Conservation (phyloP, 1,140 invertebrate species). For the Aphelinus certus region DNA sequence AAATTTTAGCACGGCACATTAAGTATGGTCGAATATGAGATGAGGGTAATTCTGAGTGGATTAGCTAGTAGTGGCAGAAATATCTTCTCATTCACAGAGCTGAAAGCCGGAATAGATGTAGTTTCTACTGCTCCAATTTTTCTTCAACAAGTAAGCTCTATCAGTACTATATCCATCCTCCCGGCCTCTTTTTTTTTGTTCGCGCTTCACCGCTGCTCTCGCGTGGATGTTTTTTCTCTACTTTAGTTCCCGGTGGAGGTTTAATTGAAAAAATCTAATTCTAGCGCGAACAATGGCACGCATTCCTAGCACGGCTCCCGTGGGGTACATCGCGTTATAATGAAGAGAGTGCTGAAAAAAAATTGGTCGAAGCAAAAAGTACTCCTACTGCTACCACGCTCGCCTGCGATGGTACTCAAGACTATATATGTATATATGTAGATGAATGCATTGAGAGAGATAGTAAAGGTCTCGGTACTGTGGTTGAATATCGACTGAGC, state of each 20-base stretch:
- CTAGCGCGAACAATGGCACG: conserved; percentile 30
- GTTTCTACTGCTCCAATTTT: conserved; percentile 8
- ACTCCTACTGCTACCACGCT: too few species aligned
- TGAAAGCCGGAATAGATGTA: not conserved
- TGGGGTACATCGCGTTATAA: conserved; percentile 24
- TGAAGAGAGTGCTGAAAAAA: conserved; percentile 15
- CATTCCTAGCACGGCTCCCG: conserved; percentile 27
- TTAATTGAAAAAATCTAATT: conserved; percentile 43
- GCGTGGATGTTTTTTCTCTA: too few species aligned
- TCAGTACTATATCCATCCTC: too few species aligned
- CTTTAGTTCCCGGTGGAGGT: not conserved
- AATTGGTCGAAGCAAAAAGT: too few species aligned
- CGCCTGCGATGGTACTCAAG: too few species aligned
- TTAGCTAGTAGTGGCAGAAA: not conserved
- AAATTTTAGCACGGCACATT: not conserved
- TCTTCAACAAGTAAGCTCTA: not conserved
- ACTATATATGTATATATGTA: too few species aligned
- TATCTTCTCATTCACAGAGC: too few species aligned
- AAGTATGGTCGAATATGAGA: not conserved
- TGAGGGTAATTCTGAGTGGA: not conserved
- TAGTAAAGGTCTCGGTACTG: too few species aligned
- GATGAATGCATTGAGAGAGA: too few species aligned
- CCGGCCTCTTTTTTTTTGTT: too few species aligned
- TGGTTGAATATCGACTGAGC: too few species aligned
- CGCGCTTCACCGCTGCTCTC: too few species aligned